phyloP scores from a whole-genome alignment of 2,888 invertebrate genomes.

The Tipula lateralis region DNA sequence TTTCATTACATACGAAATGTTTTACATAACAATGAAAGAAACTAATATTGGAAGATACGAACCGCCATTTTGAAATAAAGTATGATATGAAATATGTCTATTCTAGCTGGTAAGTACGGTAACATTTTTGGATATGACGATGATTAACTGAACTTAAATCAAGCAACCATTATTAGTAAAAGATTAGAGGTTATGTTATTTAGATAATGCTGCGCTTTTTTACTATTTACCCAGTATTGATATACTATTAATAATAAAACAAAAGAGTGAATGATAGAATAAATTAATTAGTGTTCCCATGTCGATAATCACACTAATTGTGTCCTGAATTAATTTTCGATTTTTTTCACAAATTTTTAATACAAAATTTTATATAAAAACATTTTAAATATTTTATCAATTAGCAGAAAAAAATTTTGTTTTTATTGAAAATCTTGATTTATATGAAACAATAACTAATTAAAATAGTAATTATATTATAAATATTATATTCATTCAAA shows the following conservation, averaged over 20 bases:
- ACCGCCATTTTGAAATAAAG: too few relatives aligned
- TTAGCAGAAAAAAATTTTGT: not conserved
- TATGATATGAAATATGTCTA: too few relatives aligned
- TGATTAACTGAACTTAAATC: too few relatives aligned
- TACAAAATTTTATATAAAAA: not conserved
- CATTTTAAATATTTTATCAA: not conserved
- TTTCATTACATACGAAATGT: too few relatives aligned
- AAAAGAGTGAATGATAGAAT: not conserved
- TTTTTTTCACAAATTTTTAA: not conserved
- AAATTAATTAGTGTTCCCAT: not conserved
- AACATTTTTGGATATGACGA: too few relatives aligned
- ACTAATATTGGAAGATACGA: too few relatives aligned
- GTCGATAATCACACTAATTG: not conserved
- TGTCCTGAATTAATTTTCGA: not conserved
- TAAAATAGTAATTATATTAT: not conserved
- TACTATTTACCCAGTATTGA: too few relatives aligned
- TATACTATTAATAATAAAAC: not conserved
- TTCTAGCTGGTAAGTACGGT: too few relatives aligned
- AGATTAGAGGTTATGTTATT: too few relatives aligned
- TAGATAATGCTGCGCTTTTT: too few relatives aligned
- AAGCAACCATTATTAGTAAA: too few relatives aligned
- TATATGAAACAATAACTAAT: not conserved
- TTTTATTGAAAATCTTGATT: not conserved
- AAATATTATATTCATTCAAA: not conserved
- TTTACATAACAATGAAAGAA: too few relatives aligned